These are phyloP conservation scores for Aleiodes testaceus DNA, from an alignment of 2,888 invertebrate species.

Conservation along the genomic window DNA sequence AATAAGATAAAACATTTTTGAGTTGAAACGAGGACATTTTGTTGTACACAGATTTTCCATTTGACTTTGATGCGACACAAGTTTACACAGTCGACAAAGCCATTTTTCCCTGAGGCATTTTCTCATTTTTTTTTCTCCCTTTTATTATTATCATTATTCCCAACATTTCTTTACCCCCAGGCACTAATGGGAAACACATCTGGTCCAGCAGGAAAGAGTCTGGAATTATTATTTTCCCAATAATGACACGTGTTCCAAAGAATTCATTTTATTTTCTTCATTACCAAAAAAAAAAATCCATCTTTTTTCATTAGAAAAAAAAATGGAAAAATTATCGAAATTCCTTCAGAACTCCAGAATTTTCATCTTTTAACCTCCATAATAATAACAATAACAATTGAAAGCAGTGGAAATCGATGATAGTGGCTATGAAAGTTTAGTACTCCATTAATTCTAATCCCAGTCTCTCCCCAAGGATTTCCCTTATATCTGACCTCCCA, in stretches of 20 bases:
- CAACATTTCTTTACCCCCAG: background rate
- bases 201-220: background rate
- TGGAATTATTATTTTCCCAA: no score
- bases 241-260: no score
- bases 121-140: background rate
- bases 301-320: no score
- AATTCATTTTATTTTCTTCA: no score
- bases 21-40: conserved; percentile 5
- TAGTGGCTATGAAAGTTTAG: conserved; percentile 45
- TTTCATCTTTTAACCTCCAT: background rate
- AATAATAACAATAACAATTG: conserved; percentile 43
- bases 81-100: conserved; percentile 5
- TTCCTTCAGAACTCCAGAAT: no score
- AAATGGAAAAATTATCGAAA: no score
- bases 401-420: conserved; percentile 34
- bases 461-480: conserved; percentile 23
- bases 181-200: conserved; percentile 3
- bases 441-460: conserved; percentile 47
- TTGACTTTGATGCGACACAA: conserved; percentile 18
- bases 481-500: conserved; percentile 33
- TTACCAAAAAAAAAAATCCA: no score
- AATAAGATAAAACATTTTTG: background rate
- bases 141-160: background rate
- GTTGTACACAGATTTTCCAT: conserved; percentile 12
- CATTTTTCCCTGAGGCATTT: background rate